Evolutionary conservation across 2,888 invertebrate species (phyloP).

Genomic region (Leptinotarsa haldemani): DNA sequence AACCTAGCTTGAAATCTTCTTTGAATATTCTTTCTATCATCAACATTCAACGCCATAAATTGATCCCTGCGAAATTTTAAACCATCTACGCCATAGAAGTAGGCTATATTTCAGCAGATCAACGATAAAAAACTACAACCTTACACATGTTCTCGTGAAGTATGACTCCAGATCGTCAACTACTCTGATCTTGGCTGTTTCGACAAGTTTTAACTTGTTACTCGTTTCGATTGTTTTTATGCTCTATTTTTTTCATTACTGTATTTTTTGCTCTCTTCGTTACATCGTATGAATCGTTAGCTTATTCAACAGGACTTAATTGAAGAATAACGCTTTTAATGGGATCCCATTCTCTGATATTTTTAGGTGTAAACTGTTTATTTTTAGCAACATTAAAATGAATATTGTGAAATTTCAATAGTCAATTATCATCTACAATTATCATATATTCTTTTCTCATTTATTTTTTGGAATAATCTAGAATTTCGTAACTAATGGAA

Average conservation of each 20-base stretch:
- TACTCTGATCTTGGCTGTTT: conserved; percentile 22
- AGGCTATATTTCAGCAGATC: conserved; percentile 14
- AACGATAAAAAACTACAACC: conserved; percentile 30
- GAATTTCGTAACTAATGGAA: no score
- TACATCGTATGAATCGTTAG: not conserved
- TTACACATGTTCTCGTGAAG: conserved; percentile 30
- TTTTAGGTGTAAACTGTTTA: no score
- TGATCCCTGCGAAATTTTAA: not conserved
- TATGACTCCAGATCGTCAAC: conserved; percentile 28
- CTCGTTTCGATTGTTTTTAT: conserved; percentile 15
- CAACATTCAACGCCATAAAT: not conserved
- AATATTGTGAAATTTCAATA: no score
- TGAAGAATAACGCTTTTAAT: no score
- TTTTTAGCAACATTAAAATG: no score
- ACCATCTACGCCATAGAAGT: conserved; percentile 13
- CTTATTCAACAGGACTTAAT: not conserved
- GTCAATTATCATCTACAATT: no score
- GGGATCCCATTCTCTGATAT: no score
- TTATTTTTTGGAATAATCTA: no score
- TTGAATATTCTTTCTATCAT: not conserved
- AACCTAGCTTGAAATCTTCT: no score
- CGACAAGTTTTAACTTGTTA: conserved; percentile 32
- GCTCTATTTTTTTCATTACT: not conserved
- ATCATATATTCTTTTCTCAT: no score
- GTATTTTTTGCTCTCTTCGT: not conserved